phyloP scores from a whole-genome alignment of 2,888 invertebrate species.

The Octodonta nipae region DNA sequence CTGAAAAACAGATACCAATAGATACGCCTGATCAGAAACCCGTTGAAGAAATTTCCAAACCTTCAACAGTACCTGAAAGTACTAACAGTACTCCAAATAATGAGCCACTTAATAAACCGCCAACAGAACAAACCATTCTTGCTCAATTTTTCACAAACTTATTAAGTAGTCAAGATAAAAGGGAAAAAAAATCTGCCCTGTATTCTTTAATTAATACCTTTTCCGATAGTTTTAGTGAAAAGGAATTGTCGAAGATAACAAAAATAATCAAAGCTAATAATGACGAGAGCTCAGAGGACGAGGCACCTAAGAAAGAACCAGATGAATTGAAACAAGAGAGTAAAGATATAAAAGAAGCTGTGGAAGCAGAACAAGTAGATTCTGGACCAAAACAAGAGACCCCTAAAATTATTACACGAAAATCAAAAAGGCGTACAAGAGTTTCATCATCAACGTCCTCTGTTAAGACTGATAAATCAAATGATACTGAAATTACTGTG shows the following conservation, averaged over 20 bases:
- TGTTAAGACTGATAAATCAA: constrained; percentile 2
- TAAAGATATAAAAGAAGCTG: constrained; percentile 4
- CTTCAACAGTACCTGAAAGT: no score
- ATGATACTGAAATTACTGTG: constrained; percentile 1
- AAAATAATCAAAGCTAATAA: constrained; percentile 45
- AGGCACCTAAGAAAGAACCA: constrained; percentile 13
- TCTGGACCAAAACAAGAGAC: constrained; percentile 8
- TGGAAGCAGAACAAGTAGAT: constrained; percentile 4
- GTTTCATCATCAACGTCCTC: constrained; percentile 9
- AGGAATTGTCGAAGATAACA: constrained; percentile 42
- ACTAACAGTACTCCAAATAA: constrained; percentile 6
- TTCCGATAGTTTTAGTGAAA: constrained; percentile 20
- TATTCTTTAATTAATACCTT: constrained; percentile 24
- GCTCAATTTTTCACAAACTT: constrained; percentile 25
- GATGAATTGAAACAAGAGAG: constrained; percentile 7
- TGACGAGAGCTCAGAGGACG: constrained; percentile 39
- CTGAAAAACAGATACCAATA: not conserved
- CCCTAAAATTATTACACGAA: constrained; percentile 10
- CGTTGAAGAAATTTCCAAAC: not conserved
- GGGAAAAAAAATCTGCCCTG: constrained; percentile 21
- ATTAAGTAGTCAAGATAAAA: constrained; percentile 22
- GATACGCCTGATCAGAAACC: not conserved
- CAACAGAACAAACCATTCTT: constrained; percentile 22
- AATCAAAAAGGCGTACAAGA: constrained; percentile 11
- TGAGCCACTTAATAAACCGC: constrained; percentile 11